A percentile compares a stretch with the other conserved stretches of the same genome.
Evolutionary conservation across 1,140 invertebrate species (phyloP).

Genomic region (Sesamia nonagrioides): DNA sequence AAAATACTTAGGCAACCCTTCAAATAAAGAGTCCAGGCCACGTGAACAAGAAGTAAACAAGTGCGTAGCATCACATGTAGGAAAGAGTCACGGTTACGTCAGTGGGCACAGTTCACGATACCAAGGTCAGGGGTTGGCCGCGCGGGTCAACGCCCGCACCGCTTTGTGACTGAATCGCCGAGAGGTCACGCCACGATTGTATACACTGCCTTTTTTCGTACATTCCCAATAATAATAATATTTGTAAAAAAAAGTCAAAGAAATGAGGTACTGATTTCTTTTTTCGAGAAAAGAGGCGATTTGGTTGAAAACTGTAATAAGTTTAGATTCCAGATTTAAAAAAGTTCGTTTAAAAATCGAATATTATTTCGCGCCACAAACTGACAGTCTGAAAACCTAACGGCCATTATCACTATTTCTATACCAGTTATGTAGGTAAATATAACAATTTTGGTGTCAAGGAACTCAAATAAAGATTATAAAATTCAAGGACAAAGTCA

Average conservation of each 20-base stretch:
- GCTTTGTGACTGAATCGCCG: conserved; percentile 80
- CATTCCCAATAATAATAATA: conserved; percentile 40
- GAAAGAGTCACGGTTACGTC: conserved; percentile 80
- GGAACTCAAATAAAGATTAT: conserved; percentile 3
- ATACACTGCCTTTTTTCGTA: conserved; percentile 41
- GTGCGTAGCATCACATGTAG: conserved; percentile 53
- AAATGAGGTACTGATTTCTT: conserved; percentile 9
- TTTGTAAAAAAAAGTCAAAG: conserved; percentile 13
- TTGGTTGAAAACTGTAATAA: background rate
- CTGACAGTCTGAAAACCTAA: background rate
- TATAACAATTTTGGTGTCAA: background rate
- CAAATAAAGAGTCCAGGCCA: background rate
- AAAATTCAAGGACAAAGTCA: conserved; percentile 34
- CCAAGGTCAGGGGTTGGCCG: conserved; percentile 85
- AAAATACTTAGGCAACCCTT: background rate
- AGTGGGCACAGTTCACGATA: conserved; percentile 79
- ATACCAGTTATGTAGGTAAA: conserved; percentile 4
- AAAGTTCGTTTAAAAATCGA: background rate
- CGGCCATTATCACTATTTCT: background rate
- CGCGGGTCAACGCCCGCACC: conserved; percentile 79
- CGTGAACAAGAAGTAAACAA: conserved; percentile 48
- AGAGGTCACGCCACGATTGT: conserved; percentile 64
- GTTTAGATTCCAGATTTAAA: background rate
- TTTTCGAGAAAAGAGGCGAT: background rate
- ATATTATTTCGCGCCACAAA: background rate